A percentile compares a stretch with the other conserved stretches of the same genome.
Conservation (phyloP, 2,113 vertebrate species). For the Falco punctatus region DNA sequence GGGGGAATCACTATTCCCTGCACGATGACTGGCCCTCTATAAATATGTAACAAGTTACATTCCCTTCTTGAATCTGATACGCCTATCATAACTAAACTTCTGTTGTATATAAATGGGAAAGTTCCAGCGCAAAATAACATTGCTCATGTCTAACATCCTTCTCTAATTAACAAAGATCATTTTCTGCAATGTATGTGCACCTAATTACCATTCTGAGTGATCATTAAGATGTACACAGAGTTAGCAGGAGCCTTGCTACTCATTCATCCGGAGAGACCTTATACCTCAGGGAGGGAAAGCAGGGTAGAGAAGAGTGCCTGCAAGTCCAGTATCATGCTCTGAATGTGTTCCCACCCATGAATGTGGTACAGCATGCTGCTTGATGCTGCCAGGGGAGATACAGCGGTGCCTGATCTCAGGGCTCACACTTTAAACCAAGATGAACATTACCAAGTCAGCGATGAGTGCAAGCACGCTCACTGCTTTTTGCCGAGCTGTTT, state of each 20-base stretch:
- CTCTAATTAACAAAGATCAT: conserved; percentile 28
- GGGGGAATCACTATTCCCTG: background rate
- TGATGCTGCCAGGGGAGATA: background rate
- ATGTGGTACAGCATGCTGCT: background rate
- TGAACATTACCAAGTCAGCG: background rate
- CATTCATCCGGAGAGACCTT: background rate
- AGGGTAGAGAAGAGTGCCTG: background rate
- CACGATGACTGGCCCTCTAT: background rate
- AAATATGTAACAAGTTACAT: background rate
- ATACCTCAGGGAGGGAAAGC: background rate
- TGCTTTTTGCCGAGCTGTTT: background rate
- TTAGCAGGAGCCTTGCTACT: background rate
- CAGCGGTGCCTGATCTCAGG: rapidly evolving
- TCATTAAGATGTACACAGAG: background rate
- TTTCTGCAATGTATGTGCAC: background rate
- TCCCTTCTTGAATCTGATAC: background rate
- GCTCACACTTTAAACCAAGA: background rate
- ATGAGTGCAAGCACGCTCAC: background rate
- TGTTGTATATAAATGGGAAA: background rate
- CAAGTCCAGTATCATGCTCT: background rate
- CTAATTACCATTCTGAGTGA: background rate
- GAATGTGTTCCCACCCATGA: rapidly evolving
- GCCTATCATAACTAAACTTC: background rate
- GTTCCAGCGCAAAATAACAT: background rate
- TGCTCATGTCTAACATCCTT: background rate